A percentile compares a stretch with the other conserved stretches of the same genome.
Evolutionary conservation across 2,888 invertebrate species (phyloP).

Genomic region (Noctua comes): DNA sequence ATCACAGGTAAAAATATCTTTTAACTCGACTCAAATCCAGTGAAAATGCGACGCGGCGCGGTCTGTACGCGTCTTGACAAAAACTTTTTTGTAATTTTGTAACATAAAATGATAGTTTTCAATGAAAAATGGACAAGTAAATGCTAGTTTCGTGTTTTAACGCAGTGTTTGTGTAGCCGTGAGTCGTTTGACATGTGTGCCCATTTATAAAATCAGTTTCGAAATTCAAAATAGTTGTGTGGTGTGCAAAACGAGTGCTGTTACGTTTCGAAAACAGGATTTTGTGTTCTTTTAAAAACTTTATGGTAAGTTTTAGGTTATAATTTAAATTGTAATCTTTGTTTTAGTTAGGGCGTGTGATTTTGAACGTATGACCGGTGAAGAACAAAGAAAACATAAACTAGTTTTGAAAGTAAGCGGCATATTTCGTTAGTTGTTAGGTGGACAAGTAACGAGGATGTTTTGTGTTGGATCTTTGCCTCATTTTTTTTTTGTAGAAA

Average conservation of each 20-base stretch:
- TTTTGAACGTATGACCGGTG: slow-evolving; percentile 65
- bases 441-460: slow-evolving; percentile 72
- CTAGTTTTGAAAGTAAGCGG: slow-evolving; percentile 82
- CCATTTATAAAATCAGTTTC: slow-evolving; percentile 67
- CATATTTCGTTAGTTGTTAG: slow-evolving; percentile 73
- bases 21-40: slow-evolving; percentile 78
- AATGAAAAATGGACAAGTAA: slow-evolving; percentile 62
- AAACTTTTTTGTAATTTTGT: slow-evolving; percentile 55
- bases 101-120: slow-evolving; percentile 63
- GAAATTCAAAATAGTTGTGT: slow-evolving; percentile 73
- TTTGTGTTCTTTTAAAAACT: slow-evolving; percentile 71
- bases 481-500: slow-evolving; percentile 66
- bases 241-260: slow-evolving; percentile 77
- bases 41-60: slow-evolving; percentile 81
- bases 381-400: slow-evolving; percentile 81
- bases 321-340: slow-evolving; percentile 34
- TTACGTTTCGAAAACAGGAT: slow-evolving; percentile 78
- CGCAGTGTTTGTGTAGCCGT: slow-evolving; percentile 68
- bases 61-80: slow-evolving; percentile 70
- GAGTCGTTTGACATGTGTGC: slow-evolving; percentile 70
- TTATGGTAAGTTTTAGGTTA: slow-evolving; percentile 78
- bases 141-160: slow-evolving; percentile 54
- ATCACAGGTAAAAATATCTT: slow-evolving; percentile 89
- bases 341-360: slow-evolving; percentile 47
- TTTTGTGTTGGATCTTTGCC: slow-evolving; percentile 72